Evolutionary conservation across 2,113 vertebrate species (phyloP).

Genomic region (crab-eating macaque (Macaca fascicularis)): DNA sequence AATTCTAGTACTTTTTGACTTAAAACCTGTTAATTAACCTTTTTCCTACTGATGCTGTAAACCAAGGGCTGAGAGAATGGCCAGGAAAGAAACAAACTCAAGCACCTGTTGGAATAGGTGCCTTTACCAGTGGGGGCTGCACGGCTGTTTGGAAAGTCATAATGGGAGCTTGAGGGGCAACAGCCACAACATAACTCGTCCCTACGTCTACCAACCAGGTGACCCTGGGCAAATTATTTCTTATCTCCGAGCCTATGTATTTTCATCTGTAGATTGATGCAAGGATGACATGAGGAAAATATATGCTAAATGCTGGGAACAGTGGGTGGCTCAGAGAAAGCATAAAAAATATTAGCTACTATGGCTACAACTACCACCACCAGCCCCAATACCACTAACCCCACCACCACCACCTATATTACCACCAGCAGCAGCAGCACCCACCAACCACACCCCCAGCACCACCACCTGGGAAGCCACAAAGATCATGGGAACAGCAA

Average conservation of each 20-base stretch:
- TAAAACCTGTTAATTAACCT: neutral
- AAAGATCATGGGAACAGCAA: neutral
- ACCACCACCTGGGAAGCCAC: neutral
- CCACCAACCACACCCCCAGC: neutral
- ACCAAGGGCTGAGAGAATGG: neutral
- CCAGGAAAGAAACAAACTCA: neutral
- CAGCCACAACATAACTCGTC: neutral
- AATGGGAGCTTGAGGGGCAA: too few relatives aligned
- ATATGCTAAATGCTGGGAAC: neutral
- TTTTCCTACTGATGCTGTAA: neutral
- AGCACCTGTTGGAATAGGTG: neutral
- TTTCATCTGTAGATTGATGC: neutral
- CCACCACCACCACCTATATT: neutral
- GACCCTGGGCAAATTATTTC: neutral
- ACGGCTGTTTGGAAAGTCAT: accelerated
- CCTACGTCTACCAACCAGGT: neutral
- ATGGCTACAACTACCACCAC: neutral
- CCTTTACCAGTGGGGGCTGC: accelerated
- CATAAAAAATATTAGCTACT: neutral
- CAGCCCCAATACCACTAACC: neutral
- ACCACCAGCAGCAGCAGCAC: neutral
- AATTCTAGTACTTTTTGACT: neutral
- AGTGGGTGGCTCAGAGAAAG: neutral
- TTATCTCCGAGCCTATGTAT: neutral
- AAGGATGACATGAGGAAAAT: neutral